Conservation (phyloP, 92 coral and sea anemone genomes). For the Blastomussa wellsi region DNA sequence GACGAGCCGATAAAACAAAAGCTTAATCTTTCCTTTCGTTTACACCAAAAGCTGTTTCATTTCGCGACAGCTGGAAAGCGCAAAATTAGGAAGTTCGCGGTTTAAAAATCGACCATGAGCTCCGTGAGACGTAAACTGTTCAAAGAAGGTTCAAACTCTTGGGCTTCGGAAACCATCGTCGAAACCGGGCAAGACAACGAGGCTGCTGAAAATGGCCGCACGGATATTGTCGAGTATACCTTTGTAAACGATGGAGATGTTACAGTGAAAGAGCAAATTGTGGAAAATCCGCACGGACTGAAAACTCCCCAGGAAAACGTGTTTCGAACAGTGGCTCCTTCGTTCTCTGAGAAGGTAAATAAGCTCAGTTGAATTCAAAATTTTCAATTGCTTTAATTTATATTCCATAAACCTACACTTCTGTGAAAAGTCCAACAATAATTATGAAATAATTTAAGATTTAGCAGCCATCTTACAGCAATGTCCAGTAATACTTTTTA, state of each 20-base stretch:
- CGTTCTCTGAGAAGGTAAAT: conserved; percentile 35
- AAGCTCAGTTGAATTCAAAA: background rate
- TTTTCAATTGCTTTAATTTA: background rate
- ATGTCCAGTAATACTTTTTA: background rate
- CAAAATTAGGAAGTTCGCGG: conserved; percentile 31
- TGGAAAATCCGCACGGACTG: conserved; percentile 27
- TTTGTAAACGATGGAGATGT: conserved; percentile 43
- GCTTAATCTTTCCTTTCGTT: conserved; percentile 24
- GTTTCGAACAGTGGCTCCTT: conserved; percentile 17
- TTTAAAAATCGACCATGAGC: conserved; percentile 22
- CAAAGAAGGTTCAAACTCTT: conserved; percentile 44
- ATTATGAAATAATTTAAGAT: background rate
- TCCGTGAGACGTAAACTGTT: conserved; percentile 46
- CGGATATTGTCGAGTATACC: conserved; percentile 40
- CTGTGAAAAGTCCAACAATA: too few relatives aligned
- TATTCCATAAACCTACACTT: background rate
- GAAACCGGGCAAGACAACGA: conserved; percentile 31
- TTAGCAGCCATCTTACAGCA: background rate
- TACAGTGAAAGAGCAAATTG: conserved; percentile 19
- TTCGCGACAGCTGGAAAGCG: conserved; percentile 36
- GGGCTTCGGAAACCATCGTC: conserved; percentile 45
- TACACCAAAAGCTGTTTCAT: conserved; percentile 29
- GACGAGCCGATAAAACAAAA: conserved; percentile 38
- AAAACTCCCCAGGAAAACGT: conserved; percentile 38
- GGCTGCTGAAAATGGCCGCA: conserved; percentile 24